Percentiles rank a stretch among this genome's conserved stretches.
Evolutionary conservation across 2,113 vertebrate species (phyloP).

Genomic region (Gobiocypris rarus): DNA sequence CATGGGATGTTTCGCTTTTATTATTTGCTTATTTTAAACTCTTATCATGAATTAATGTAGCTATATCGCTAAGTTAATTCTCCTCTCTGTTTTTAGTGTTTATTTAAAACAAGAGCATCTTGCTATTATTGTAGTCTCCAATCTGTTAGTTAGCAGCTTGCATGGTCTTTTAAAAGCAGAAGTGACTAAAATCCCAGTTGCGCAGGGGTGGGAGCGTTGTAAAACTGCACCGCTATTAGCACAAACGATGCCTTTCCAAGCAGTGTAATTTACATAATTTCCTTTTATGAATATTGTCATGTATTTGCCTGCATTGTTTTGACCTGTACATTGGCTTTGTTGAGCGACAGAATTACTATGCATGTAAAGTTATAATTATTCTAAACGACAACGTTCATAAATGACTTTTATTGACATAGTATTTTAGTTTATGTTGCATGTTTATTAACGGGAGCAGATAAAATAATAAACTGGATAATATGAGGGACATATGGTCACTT

Average conservation of each 20-base stretch:
- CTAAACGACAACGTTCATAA: neutral
- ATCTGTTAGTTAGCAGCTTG: neutral
- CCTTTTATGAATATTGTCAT: neutral
- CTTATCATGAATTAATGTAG: constrained; percentile 16
- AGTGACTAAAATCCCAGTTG: constrained; percentile 8
- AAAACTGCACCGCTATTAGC: constrained; percentile 7
- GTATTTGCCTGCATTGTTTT: neutral
- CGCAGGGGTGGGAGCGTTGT: neutral
- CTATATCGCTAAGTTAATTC: too few species aligned
- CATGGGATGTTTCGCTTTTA: constrained; percentile 37
- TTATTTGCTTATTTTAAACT: neutral
- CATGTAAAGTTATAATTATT: neutral
- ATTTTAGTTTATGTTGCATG: neutral
- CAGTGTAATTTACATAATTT: constrained; percentile 1
- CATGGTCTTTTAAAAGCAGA: neutral
- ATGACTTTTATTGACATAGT: neutral
- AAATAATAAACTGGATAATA: neutral
- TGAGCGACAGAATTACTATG: neutral
- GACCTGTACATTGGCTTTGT: neutral
- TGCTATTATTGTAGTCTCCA: neutral
- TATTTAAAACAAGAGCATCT: neutral
- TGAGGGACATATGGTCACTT: neutral
- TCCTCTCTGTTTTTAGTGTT: neutral
- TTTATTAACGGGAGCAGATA: neutral
- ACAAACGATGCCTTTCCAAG: neutral